These are phyloP conservation scores for Lanius ludovicianus DNA, from an alignment of 2,113 vertebrate genomes.

Conservation along the genomic window DNA sequence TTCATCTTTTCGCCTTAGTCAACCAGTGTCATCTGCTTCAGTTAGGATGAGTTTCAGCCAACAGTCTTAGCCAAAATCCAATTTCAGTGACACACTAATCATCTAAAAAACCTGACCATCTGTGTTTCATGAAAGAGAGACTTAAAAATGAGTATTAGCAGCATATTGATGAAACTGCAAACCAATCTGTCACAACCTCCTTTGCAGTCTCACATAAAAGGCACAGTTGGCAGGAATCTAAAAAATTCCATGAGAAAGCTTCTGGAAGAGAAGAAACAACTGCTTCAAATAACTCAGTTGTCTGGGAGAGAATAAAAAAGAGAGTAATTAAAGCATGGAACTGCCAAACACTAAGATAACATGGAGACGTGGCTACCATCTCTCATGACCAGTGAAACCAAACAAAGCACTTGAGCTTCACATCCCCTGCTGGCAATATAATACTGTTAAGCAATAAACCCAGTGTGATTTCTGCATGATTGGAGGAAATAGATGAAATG, in stretches of 20 bases:
- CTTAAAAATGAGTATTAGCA: conserved; percentile 59
- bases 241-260: conserved; percentile 35
- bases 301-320: background rate
- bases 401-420: background rate
- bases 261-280: conserved; percentile 33
- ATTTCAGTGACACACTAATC: conserved; percentile 46
- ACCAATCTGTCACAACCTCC: conserved; percentile 59
- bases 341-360: background rate
- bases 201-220: conserved; percentile 48
- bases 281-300: conserved; percentile 1
- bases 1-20: background rate
- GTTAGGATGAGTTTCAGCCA: conserved; percentile 2
- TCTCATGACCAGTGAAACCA: background rate
- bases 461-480: background rate
- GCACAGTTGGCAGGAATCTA: conserved; percentile 11
- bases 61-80: conserved; percentile 29
- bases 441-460: background rate
- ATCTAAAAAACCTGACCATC: conserved; percentile 59
- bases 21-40: conserved; percentile 9
- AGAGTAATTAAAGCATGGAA: background rate
- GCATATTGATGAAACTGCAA: conserved; percentile 57
- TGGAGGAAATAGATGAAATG: background rate
- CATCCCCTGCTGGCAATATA: fast-evolving
- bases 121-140: conserved; percentile 54
- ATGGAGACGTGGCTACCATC: background rate